Evolutionary conservation across 2,888 invertebrate species (phyloP).

Genomic region (Pyrrhia umbra): DNA sequence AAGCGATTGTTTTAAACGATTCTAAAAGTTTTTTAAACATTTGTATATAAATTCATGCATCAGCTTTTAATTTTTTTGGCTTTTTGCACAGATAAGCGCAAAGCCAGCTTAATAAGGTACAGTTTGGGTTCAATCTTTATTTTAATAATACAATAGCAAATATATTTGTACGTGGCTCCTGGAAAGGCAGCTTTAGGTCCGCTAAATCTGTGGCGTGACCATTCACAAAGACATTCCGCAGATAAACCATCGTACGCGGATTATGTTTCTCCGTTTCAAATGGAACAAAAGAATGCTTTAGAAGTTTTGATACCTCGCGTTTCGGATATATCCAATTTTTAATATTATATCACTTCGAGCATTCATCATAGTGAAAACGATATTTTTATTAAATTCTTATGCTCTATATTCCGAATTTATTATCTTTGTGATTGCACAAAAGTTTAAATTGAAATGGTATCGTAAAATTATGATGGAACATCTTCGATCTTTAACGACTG

Average conservation of each 20-base stretch:
- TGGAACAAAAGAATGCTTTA: slow-evolving; percentile 67
- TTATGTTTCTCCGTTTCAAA: slow-evolving; percentile 68
- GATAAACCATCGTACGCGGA: slow-evolving; percentile 59
- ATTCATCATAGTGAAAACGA: slow-evolving; percentile 15
- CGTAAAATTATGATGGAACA: background rate
- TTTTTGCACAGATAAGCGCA: no score
- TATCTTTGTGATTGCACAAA: background rate
- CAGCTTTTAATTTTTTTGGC: no score
- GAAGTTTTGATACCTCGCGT: slow-evolving; percentile 51
- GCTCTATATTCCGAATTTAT: slow-evolving; percentile 7
- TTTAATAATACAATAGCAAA: slow-evolving; percentile 10
- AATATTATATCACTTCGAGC: slow-evolving; percentile 28
- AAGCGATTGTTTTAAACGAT: slow-evolving; percentile 33
- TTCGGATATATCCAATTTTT: slow-evolving; percentile 49
- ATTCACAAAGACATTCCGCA: slow-evolving; percentile 59
- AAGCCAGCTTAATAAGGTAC: no score
- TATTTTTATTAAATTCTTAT: slow-evolving; percentile 33
- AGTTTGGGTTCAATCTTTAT: no score
- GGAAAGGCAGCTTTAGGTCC: slow-evolving; percentile 19
- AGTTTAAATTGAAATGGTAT: background rate
- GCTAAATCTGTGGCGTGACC: slow-evolving; percentile 44
- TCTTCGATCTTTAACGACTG: background rate
- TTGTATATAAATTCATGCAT: slow-evolving; percentile 22
- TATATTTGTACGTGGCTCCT: slow-evolving; percentile 2
- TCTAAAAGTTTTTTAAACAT: slow-evolving; percentile 4